phyloP scores from a whole-genome alignment of 2,888 invertebrate genomes.

The Drosophila seclusa region DNA sequence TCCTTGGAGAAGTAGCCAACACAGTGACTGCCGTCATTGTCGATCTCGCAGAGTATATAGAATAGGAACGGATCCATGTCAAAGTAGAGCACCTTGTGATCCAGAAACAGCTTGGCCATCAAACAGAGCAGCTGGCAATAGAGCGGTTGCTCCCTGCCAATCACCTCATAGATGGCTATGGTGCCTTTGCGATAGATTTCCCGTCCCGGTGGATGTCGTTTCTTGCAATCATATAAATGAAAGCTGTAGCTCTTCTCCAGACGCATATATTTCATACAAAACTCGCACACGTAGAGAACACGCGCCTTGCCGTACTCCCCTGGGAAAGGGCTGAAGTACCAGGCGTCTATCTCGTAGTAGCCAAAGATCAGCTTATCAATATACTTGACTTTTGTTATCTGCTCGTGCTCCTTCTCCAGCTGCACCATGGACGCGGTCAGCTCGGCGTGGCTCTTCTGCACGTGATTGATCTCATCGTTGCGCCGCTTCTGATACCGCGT shows the following conservation, averaged over 20 bases:
- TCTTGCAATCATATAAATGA: constrained; percentile 93
- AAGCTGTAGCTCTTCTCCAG: constrained; percentile 95
- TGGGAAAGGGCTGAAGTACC: constrained; percentile 99
- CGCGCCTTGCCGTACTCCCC: constrained; percentile 97
- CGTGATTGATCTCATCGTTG: constrained; percentile 99
- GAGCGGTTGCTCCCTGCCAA: constrained; percentile 97
- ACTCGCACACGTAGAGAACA: constrained; percentile 98
- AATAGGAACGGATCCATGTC: constrained; percentile 99
- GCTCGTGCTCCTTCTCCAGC: constrained; percentile 97
- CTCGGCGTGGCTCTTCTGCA: constrained; percentile 97
- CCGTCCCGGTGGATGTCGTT: constrained; percentile 96
- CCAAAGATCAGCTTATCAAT: constrained; percentile 92
- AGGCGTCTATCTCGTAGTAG: constrained; percentile 98
- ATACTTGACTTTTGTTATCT: constrained; percentile 89
- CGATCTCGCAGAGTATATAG: constrained; percentile 94
- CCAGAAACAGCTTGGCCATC: constrained; percentile 97
- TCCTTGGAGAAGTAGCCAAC: constrained; percentile 99
- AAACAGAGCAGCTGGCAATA: constrained; percentile 98
- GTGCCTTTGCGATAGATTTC: constrained; percentile 98
- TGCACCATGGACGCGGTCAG: constrained; percentile 99
- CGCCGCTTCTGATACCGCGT: constrained; percentile 98
- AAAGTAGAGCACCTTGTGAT: constrained; percentile 98
- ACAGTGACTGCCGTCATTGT: constrained; percentile 96
- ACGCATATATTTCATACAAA: constrained; percentile 98
- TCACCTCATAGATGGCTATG: constrained; percentile 98